These are phyloP conservation scores for Neocrepidodera transversa DNA, from an alignment of 2,888 invertebrate genomes.

Conservation along the genomic window DNA sequence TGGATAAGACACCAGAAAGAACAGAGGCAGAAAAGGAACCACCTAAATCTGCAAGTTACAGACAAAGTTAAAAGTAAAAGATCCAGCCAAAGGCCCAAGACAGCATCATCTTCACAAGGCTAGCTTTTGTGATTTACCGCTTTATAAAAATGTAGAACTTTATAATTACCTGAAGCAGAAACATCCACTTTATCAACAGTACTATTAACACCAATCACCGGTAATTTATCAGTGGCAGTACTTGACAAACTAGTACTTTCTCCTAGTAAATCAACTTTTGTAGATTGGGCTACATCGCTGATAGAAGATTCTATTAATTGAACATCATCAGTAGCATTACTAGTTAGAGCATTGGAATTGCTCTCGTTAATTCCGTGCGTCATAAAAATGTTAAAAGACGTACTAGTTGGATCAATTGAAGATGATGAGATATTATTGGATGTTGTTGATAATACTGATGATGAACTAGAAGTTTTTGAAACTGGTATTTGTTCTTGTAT, in stretches of 20 bases:
- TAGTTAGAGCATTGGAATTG: not conserved
- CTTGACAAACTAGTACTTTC: constrained; percentile 43
- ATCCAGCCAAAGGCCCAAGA: too few species aligned
- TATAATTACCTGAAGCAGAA: not conserved
- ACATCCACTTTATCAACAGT: not conserved
- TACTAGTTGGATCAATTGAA: constrained; percentile 24
- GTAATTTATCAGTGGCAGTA: constrained; percentile 60
- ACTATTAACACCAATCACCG: constrained; percentile 40
- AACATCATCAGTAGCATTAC: not conserved
- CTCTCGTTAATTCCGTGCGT: not conserved
- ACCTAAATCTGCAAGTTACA: too few species aligned
- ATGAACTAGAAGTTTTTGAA: not conserved
- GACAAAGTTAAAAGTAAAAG: too few species aligned
- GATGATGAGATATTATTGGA: not conserved
- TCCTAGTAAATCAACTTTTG: constrained; percentile 45
- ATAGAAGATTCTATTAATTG: constrained; percentile 59
- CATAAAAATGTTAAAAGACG: not conserved
- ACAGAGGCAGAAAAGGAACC: too few species aligned
- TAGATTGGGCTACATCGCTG: constrained; percentile 54
- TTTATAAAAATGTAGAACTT: too few species aligned
- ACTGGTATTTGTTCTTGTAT: not conserved
- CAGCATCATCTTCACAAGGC: too few species aligned
- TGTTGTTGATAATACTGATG: constrained; percentile 2
- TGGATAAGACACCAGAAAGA: too few species aligned
- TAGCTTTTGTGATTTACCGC: too few species aligned